Percentiles rank a stretch among this genome's conserved stretches.
These are phyloP conservation scores for Drosophila grimshawi DNA, from an alignment of 1,140 invertebrate genomes.

Conservation along the genomic window DNA sequence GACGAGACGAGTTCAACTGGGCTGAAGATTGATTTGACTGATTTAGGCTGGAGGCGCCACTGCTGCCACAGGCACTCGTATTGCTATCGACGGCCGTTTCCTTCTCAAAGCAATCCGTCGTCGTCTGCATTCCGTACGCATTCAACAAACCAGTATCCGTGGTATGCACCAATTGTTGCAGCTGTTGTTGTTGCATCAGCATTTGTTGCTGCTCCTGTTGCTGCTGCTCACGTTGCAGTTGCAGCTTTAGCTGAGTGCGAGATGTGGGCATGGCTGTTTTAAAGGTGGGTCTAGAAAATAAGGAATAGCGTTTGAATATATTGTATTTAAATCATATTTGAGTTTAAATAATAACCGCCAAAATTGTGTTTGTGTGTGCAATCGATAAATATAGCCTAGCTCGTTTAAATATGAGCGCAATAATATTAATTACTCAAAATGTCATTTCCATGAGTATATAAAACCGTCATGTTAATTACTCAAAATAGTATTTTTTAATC, in stretches of 20 bases:
- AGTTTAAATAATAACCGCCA: no score
- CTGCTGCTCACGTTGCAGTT: constrained; percentile 93
- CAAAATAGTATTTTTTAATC: no score
- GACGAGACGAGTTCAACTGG: constrained; percentile 38
- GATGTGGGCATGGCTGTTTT: constrained; percentile 92
- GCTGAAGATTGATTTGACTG: constrained; percentile 55
- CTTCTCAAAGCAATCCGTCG: constrained; percentile 28
- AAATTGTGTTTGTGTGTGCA: no score
- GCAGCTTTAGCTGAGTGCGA: constrained; percentile 93
- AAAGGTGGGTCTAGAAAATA: constrained; percentile 88
- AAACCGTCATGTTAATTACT: no score
- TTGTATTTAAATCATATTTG: no score
- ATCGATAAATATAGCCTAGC: no score
- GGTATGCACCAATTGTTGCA: constrained; percentile 80
- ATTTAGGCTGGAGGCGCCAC: constrained; percentile 59
- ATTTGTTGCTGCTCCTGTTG: constrained; percentile 88
- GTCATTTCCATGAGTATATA: no score
- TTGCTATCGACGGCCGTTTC: constrained; percentile 43
- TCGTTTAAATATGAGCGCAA: no score
- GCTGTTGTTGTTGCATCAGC: constrained; percentile 86
- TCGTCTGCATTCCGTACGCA: constrained; percentile 22
- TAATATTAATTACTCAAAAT: no score
- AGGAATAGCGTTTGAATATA: neutral
- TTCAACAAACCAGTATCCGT: constrained; percentile 57
- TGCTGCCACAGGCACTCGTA: constrained; percentile 49